Base-by-base conservation (phyloP, 1,140 invertebrate species). In the Cyrtorhinus lividipennis region DNA sequence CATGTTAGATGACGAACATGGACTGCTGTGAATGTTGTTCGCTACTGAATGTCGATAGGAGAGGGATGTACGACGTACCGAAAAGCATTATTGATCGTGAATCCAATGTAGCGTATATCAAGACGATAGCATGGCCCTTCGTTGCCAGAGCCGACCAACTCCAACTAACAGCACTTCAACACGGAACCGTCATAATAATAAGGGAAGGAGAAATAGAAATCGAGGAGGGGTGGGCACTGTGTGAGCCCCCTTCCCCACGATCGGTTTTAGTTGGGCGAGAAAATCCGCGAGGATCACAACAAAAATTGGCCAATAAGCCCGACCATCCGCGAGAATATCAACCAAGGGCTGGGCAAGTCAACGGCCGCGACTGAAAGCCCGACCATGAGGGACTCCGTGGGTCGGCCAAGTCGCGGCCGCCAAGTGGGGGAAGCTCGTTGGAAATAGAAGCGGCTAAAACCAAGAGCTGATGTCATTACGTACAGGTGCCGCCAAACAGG, bases 401-500 rank as follows among this genome's bases (percentile, higher is more conserved):
- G 30, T 8, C 30, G 30, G 30, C 5, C 48, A 44, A 44, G 48
- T 53, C 48, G 48, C 5, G 20, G 48, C 10, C 5, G 48, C 5
- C 48, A 53, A 44, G 5, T 22, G 48, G 48, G 18, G 48, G 48
- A 20, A 20, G 20, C 18, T 12, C 12, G 10, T 53, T 53, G 48
- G 48, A 53, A 53, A 53, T 53, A 53, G 48, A 53, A 12, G 48
- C 10, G 20, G 8, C 48, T 53, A 53, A 53, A 53, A 53, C 8
- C 12, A 53, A 5, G 10, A 3, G 48, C 12, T 53, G 48, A 53
- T 53, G 48, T 53, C 48, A 53, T 53, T 53, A 12, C 10, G 5
- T 53, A 20, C 48, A 53, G 48, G 48, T 53, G 48, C 48, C 48
- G 48, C 48, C 10, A 53, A 53, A 53, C 48, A 53, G 48, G 48